Base-by-base conservation (phyloP, 2,888 invertebrate species). In the Xylota segnis region DNA sequence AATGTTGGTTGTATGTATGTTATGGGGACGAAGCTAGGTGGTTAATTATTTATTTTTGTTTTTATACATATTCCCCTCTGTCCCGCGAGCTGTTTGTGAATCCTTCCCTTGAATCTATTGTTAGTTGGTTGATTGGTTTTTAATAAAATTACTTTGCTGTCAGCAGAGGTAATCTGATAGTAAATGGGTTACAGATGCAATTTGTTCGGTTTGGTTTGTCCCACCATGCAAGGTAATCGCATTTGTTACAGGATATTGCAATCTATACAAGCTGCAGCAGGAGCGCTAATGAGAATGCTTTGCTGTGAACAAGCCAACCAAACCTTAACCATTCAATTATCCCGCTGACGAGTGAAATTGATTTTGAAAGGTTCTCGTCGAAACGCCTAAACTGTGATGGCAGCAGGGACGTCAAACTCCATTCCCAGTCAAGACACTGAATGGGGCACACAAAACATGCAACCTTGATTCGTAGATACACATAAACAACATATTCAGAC, bases 51-150 rank as follows among this genome's bases (percentile, higher is more conserved):
- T 83, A 50, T 75, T 75, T 63, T 70, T 59, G n/a, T 52, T 43
- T 79, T 65, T 68, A 18, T 5, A 14, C 34, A 12, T 27, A 27
- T 40, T 68, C 47, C 56, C 56, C 18, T 45, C 12, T 50, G 7
- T 27, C 3, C 5, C 3, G 12, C 14, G n/a, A n/a, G n/a, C 47
- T 50, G 37, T 29, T 58, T 54, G n/a, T 40, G 43, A 27, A 63
- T 58, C 50, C 47, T 43, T 32, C 2, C 45, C 40, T 61, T 61
- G 40, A 47, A 61, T 78, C 50, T 63, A 71, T 83, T 83, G 74
- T 84, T 65, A 59, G 79, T 71, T 74, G 66, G 70, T 71, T 84
- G 75, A 79, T 84, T 84, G 70, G 75, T 75, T 75, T 84, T 84
- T 79, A 84, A 79, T 84, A 66, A 84, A 79, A 84, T 76, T 70